These are phyloP conservation scores for Eudemis profundana DNA, from an alignment of 2,888 invertebrate genomes.

Conservation along the genomic window DNA sequence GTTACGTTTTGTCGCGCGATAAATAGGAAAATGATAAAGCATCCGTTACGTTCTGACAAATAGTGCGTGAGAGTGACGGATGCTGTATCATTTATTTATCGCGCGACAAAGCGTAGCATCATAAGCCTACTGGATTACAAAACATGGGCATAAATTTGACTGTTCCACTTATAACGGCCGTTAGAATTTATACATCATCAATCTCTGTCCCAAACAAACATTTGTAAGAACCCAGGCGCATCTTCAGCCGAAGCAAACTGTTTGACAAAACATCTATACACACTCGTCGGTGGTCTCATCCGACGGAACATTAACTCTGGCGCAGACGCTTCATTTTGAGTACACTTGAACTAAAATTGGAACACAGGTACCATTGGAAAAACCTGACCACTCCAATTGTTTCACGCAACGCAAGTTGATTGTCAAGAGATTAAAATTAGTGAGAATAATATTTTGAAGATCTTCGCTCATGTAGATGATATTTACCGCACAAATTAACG, in stretches of 20 bases:
- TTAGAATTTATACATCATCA: background rate
- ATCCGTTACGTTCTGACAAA: too few relatives aligned
- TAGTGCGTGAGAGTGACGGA: too few relatives aligned
- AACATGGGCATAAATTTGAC: background rate
- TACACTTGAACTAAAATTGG: conserved; percentile 26
- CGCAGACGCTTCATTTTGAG: conserved; percentile 21
- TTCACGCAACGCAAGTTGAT: background rate
- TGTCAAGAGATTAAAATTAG: too few relatives aligned
- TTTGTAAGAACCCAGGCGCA: conserved; percentile 1
- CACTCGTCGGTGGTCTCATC: conserved; percentile 30
- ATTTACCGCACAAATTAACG: too few relatives aligned
- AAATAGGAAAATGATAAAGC: too few relatives aligned
- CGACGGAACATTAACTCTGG: conserved; percentile 24
- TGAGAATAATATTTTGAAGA: too few relatives aligned
- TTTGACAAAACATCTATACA: conserved; percentile 21
- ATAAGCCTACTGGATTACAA: too few relatives aligned
- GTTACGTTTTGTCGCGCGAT: too few relatives aligned
- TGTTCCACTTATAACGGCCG: background rate
- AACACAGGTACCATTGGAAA: conserved; percentile 19
- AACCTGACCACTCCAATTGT: conserved; percentile 1
- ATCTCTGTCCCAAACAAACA: background rate
- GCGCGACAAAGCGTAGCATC: too few relatives aligned
- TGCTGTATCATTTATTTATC: too few relatives aligned
- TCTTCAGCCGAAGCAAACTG: background rate
- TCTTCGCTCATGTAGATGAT: too few relatives aligned